Percentiles rank a stretch among this genome's conserved stretches.
phyloP scores from a whole-genome alignment of 2,888 invertebrate genomes.

The Crematogaster levior region DNA sequence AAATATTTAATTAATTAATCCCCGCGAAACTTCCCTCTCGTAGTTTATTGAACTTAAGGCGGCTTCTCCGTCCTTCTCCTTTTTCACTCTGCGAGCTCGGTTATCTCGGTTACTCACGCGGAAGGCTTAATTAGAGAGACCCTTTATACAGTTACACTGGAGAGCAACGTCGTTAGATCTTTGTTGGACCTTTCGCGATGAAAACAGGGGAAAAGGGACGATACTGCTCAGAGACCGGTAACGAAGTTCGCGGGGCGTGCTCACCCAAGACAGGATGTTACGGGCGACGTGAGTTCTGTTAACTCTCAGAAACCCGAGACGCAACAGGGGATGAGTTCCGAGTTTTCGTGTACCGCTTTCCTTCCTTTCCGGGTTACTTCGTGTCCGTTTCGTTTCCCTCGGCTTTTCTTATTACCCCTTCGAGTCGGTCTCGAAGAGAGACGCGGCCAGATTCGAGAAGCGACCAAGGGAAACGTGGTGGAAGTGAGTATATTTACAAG shows the following conservation, averaged over 20 bases:
- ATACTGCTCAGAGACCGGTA: constrained; percentile 43
- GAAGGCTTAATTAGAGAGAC: constrained; percentile 45
- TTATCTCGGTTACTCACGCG: constrained; percentile 48
- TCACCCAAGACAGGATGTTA: constrained; percentile 43
- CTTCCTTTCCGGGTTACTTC: constrained; percentile 39
- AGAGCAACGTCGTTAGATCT: constrained; percentile 52
- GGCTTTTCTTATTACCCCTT: constrained; percentile 53
- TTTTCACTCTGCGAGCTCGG: constrained; percentile 24
- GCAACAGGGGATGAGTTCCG: constrained; percentile 7
- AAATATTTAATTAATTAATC: constrained; percentile 50
- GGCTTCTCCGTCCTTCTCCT: constrained; percentile 28
- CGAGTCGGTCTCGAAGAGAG: constrained; percentile 44
- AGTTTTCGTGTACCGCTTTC: constrained; percentile 40
- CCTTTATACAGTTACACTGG: constrained; percentile 45
- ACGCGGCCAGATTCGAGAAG: constrained; percentile 59
- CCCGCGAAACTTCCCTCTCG: constrained; percentile 15
- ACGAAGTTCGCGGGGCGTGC: constrained; percentile 33
- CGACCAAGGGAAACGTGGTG: constrained; percentile 62
- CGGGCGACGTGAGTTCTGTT: constrained; percentile 51
- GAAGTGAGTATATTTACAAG: constrained; percentile 60
- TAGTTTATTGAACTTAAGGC: constrained; percentile 32
- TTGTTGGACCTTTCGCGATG: constrained; percentile 50
- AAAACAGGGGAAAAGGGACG: constrained; percentile 44
- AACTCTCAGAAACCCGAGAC: constrained; percentile 44
- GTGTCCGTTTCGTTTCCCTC: constrained; percentile 4